Evolutionary conservation across 2,113 vertebrate genomes (phyloP), one percentile per base, ranked within the genome.

Genomic region (Pachypanchax playfairii): DNA sequence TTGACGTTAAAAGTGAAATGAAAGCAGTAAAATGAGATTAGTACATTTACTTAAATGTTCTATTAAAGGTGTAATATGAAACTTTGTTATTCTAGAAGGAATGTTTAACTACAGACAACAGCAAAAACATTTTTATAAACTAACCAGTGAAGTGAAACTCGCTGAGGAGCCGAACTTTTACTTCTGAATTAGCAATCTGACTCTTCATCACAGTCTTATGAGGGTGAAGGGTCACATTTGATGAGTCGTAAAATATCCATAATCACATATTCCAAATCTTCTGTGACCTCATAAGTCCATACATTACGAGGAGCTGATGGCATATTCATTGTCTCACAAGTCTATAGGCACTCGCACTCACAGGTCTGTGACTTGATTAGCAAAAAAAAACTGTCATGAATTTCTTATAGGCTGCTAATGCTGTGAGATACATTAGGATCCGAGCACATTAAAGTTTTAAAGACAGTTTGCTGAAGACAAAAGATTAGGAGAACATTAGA

Each of bases 351-450:
- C 68, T 13, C 70, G 35, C 64, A 26, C 70, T 62, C 26, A 12
- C 65, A 56, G 52, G 62, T 55, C 70, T 15, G 42, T 57, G 82
- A 43, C 73, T 70, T 80, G n/a, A n/a, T 86, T 83, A 86, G 84
- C 80, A 75, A 76, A 85, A 71, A 86, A 86, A 63, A 36, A 1
- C 62, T 48, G 60, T 76, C 75, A 88, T 90, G 77, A 90, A 90
- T 90, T 70, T 90, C 85, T 90, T 63, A 90, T 87, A 70, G 85
- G 70, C 77, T 82, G 72, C 74, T 85, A 88, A 86, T 85, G 75
- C 83, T 54, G 72, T 61, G 71, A 70, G 78, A 80, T 82, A 78
- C 71, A 63, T 81, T 51, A 64, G 79, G 73, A 83, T 85, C 81
- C 57, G 77, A 48, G 71, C 42, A 58, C 83, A 87, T 88, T 80